phyloP scores from a whole-genome alignment of 2,113 vertebrate genomes.

The Urocolius indicus region DNA sequence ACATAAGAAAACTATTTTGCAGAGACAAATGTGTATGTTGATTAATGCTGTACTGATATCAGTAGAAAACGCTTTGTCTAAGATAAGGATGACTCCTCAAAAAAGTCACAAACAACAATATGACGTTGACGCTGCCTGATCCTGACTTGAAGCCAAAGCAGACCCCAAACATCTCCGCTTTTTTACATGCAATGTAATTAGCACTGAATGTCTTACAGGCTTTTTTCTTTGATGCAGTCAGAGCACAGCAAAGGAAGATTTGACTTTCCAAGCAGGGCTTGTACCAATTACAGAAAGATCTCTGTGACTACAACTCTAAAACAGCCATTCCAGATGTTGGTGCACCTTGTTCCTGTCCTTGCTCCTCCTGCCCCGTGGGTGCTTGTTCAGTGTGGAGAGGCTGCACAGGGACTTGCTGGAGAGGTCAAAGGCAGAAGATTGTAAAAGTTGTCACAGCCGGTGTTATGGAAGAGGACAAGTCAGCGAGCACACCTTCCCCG shows the following conservation, averaged over 20 bases:
- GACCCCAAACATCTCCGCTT: neutral
- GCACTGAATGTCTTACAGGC: neutral
- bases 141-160: neutral
- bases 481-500: neutral
- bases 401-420: neutral
- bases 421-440: neutral
- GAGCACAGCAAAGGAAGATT: neutral
- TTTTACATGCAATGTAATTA: neutral
- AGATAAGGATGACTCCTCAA: neutral
- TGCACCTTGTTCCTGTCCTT: accelerated
- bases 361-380: accelerated
- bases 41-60: neutral
- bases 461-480: neutral
- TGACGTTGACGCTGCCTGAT: neutral
- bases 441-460: accelerated
- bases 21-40: accelerated
- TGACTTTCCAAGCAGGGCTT: accelerated
- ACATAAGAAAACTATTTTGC: neutral
- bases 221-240: neutral
- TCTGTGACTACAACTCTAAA: neutral
- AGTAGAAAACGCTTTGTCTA: neutral
- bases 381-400: accelerated
- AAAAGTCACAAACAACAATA: neutral
- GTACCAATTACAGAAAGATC: neutral
- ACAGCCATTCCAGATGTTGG: neutral